These are phyloP conservation scores for Pollenia amentaria DNA, from an alignment of 2,888 invertebrate species.

Conservation along the genomic window DNA sequence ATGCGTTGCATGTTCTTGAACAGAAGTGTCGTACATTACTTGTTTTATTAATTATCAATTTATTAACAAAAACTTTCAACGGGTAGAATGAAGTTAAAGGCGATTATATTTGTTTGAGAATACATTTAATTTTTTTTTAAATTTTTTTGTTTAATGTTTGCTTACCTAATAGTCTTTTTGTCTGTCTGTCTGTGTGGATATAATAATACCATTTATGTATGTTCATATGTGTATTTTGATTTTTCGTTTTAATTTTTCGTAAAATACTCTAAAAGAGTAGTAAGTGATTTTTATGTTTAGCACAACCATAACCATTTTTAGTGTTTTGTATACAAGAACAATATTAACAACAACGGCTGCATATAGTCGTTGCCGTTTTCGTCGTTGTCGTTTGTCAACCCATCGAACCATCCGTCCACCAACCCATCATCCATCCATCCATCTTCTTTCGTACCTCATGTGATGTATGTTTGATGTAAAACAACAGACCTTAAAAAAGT, in stretches of 20 bases:
- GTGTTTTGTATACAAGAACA: slow-evolving; percentile 62
- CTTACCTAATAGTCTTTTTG: slow-evolving; percentile 24
- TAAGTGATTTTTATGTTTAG: slow-evolving; percentile 66
- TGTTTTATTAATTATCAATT: slow-evolving; percentile 82
- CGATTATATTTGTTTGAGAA: slow-evolving; percentile 43
- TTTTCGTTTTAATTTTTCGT: slow-evolving; percentile 11
- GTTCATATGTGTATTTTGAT: slow-evolving; percentile 30
- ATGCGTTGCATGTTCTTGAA: slow-evolving; percentile 77
- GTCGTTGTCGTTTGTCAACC: slow-evolving; percentile 73
- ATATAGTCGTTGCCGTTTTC: slow-evolving; percentile 55
- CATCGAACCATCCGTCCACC: slow-evolving; percentile 73
- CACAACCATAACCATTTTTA: slow-evolving; percentile 71
- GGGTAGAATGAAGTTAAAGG: slow-evolving; percentile 54
- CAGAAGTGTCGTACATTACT: slow-evolving; percentile 80
- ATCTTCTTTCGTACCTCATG: slow-evolving; percentile 31
- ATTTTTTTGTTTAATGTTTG: background rate
- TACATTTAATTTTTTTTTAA: slow-evolving; percentile 5
- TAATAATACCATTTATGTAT: slow-evolving; percentile 15
- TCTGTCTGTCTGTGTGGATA: background rate
- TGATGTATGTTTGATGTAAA: slow-evolving; percentile 66
- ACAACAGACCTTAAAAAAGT: slow-evolving; percentile 53
- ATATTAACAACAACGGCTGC: slow-evolving; percentile 32
- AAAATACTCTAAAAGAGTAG: slow-evolving; percentile 28
- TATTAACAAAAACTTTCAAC: slow-evolving; percentile 76
- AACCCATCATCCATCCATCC: slow-evolving; percentile 65